Evolutionary conservation across 2,797 vertebrate genomes (phyloP), one percentile per base, ranked within the genome.

Genomic region (Chloroceryle inda): DNA sequence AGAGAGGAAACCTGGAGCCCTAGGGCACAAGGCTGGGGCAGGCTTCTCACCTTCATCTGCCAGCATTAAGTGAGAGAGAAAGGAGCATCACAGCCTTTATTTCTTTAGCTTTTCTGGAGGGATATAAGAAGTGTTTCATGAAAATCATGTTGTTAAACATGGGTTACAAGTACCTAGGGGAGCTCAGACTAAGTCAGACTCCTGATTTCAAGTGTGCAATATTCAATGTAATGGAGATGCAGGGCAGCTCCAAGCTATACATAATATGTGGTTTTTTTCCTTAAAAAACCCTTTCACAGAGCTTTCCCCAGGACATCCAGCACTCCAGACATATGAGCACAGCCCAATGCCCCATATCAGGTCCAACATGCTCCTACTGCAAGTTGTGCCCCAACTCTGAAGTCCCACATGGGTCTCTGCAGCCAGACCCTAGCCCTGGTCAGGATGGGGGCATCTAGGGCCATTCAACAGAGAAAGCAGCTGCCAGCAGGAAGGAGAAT

Each of bases 291-390:
- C 22, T 35, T 64, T 76, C 61, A 24, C 31, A 49, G 64, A 66
- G 13, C 33, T 26, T 81, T 55, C 10, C 16, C 23, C 24, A 29
- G 50, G 29, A 67, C 26, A 50, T n/a, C 19, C 49, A 71, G 38
- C 35, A 16, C 66, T 42, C 18, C 53, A 23, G 53, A 9, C 45
- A 33, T 21, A 38, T 0, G 0, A 85, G 14, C 37, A 72, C 20
- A 72, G 83, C 80, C 61, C 52, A 17, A 22, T 11, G 2, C n/a
- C 53, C 6, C 0, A 5, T 4, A 4, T 0, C 2, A 0, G 22
- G 9, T 19, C 80, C 64, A 72, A 69, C 24, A 24, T 27, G 3
- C 5, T 71, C 33, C 33, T 74, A 22, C 49, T 44, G 27, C 56
- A 80, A 69, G 31, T n/a, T 5, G 0, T 40, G n/a, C 58, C 49